Evolutionary conservation across 2,888 invertebrate genomes (phyloP).

Genomic region (Torymus auratus): DNA sequence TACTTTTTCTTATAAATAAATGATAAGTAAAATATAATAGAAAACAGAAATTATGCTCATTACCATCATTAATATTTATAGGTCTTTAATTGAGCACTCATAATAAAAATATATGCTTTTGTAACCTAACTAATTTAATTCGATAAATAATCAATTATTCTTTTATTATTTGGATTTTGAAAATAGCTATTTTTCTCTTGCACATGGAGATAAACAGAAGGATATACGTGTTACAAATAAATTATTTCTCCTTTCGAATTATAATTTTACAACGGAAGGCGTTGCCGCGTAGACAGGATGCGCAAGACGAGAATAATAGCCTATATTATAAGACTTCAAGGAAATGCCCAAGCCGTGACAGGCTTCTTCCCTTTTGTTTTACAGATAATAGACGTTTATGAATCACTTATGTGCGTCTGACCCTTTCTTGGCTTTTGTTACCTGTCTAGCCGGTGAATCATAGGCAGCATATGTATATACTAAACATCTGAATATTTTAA

Average conservation of each 20-base stretch:
- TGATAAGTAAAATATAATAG: too few species aligned
- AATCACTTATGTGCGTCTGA: slow-evolving; percentile 27
- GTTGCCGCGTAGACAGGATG: slow-evolving; percentile 2
- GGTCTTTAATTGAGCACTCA: too few species aligned
- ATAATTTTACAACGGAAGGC: slow-evolving; percentile 33
- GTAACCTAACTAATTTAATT: too few species aligned
- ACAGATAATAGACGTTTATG: slow-evolving; percentile 43
- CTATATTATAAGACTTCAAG: slow-evolving; percentile 47
- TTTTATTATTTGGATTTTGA: too few species aligned
- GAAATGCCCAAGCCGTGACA: slow-evolving; percentile 42
- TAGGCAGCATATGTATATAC: not conserved
- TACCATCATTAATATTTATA: too few species aligned
- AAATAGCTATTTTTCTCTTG: too few species aligned
- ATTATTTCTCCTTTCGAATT: slow-evolving; percentile 7
- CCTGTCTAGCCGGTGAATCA: not conserved
- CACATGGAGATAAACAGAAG: not conserved
- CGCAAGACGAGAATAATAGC: slow-evolving; percentile 23
- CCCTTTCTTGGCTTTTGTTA: slow-evolving; percentile 19
- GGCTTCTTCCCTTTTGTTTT: slow-evolving; percentile 38
- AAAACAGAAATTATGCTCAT: too few species aligned
- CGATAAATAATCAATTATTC: too few species aligned
- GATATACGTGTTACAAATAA: not conserved
- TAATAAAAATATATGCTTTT: too few species aligned
- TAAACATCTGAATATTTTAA: too few species aligned
- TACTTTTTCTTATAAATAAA: too few species aligned